A percentile compares a stretch with the other conserved stretches of the same genome.
Conservation (phyloP, 2,888 invertebrate species). For the Coleophora flavipennella region DNA sequence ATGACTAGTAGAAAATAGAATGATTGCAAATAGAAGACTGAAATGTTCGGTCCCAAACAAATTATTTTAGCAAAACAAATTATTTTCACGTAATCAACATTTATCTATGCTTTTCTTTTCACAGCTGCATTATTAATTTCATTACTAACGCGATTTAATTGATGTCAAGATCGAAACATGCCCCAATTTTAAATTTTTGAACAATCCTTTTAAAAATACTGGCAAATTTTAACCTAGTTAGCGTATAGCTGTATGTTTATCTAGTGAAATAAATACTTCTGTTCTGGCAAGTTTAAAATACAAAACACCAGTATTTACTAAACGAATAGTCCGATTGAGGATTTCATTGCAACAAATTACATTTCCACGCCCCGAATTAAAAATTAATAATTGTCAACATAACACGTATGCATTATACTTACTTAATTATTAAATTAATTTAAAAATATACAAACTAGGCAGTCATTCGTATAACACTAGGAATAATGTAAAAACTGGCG, state of each 20-base stretch:
- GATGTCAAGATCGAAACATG: slow-evolving; percentile 51
- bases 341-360: slow-evolving; percentile 26
- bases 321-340: slow-evolving; percentile 11
- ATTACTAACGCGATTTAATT: slow-evolving; percentile 40
- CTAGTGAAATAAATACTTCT: too few species aligned
- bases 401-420: slow-evolving; percentile 23
- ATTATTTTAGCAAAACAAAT: too few species aligned
- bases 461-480: slow-evolving; percentile 67
- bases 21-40: slow-evolving; percentile 1
- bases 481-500: slow-evolving; percentile 34
- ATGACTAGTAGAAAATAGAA: too few species aligned
- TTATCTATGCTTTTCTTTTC: slow-evolving; percentile 23
- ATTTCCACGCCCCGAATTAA: slow-evolving; percentile 26
- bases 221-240: slow-evolving; percentile 3
- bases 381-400: slow-evolving; percentile 25
- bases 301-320: slow-evolving; percentile 19
- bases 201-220: slow-evolving; percentile 28
- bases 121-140: slow-evolving; percentile 57
- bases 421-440: slow-evolving; percentile 35
- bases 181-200: slow-evolving; percentile 31
- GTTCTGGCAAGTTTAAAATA: slow-evolving; percentile 5
- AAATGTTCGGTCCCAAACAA: too few species aligned
- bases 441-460: slow-evolving; percentile 67
- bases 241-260: background rate
- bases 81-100: slow-evolving; percentile 1